Conservation (phyloP, 2,113 vertebrate species). For the Cynopterus brachyotis region DNA sequence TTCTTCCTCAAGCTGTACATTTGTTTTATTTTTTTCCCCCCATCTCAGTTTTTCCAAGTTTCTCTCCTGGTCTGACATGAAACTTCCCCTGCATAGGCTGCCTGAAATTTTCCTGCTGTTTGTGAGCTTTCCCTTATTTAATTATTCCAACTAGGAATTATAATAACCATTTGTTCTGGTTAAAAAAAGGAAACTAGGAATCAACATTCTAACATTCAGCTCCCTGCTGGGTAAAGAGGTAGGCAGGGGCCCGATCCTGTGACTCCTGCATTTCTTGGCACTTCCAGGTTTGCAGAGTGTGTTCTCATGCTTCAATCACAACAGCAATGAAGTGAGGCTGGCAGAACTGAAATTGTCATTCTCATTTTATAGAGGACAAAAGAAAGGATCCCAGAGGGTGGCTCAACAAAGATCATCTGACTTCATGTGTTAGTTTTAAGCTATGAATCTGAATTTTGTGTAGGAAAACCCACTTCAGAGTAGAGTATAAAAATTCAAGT, state of each 20-base stretch:
- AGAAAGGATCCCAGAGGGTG: neutral
- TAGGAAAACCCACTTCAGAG: slow-evolving; percentile 9
- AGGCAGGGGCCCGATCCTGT: fast-evolving
- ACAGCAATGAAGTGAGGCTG: neutral
- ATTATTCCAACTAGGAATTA: slow-evolving; percentile 36
- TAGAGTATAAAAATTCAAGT: neutral
- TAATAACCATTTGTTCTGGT: neutral
- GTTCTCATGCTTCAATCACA: neutral
- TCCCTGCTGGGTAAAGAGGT: neutral
- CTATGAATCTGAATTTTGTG: neutral
- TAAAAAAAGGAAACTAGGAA: neutral
- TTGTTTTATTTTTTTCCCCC: slow-evolving; percentile 5
- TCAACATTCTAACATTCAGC: neutral
- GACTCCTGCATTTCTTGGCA: neutral
- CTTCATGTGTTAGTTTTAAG: neutral
- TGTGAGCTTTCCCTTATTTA: neutral
- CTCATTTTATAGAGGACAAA: neutral
- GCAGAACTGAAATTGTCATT: neutral
- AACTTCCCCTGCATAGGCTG: neutral
- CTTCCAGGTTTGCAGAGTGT: neutral
- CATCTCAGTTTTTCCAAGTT: slow-evolving; percentile 48
- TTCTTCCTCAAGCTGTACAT: neutral
- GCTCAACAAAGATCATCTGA: neutral
- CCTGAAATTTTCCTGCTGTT: slow-evolving; percentile 55
- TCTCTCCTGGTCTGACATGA: neutral